Base-by-base conservation (phyloP, 2,113 vertebrate genomes). In the Macaca mulatta region DNA sequence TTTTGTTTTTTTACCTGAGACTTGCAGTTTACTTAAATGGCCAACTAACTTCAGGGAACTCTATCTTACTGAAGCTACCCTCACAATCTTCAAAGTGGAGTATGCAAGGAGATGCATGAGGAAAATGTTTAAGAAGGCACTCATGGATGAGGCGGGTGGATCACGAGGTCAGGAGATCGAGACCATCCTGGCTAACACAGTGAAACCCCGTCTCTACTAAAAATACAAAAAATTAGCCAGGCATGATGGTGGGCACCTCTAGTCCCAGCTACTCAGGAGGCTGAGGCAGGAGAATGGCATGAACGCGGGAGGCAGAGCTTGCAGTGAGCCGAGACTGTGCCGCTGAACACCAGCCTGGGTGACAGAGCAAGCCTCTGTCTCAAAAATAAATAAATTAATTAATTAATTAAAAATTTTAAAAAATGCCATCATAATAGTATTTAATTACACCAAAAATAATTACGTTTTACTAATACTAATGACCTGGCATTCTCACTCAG, bases 391-490 rank as follows among this genome's bases (percentile, higher is more conserved):
- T 50, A 0, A 50, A 50, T 50, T 3, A 50, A 13, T 50, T 1
- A 50, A 50, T 50, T 14, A 50, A 50, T 50, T 50, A 50, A 50
- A 50, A 14, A 0, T 4, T 50, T 50, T 50, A 0, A 0, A 1
- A 48, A 50, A 50, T 50, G 48, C 13, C 48, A 14, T 50, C 52
- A 75, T 0, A 22, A 30, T 22, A 79, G 52, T 59, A 82, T 72
- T 86, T 77, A 89, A 74, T 35, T 32, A 70, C 2, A 50, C 59
- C 35, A 90, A 93, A 97, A 45, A 32, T 67, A 90, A 82, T 59
- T 38, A 90, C 16, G 57, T 45, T 72, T 78, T 92, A 55, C 61
- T 81, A 85, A 93, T 20, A 38, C 43, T 25, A 23, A 13, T 48
- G 57, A 67, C 81, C 78, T 25, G 74, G 14, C 61, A 79, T 20